phyloP scores from a whole-genome alignment of 1,140 invertebrate genomes.

The Heliconius hermathena region DNA sequence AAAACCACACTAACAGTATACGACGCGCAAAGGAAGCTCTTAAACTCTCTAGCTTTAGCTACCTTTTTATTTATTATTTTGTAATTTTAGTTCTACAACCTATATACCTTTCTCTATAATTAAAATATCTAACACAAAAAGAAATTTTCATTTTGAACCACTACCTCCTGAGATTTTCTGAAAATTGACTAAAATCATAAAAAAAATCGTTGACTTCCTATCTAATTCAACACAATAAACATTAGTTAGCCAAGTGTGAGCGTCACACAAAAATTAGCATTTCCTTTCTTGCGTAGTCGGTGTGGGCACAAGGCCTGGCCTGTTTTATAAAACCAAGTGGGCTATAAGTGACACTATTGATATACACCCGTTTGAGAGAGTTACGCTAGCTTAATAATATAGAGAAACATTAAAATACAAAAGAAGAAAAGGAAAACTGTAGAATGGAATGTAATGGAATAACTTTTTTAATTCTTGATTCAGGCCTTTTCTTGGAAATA shows the following conservation, averaged over 20 bases:
- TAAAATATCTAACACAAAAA: too few relatives aligned
- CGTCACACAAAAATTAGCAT: conserved; percentile 8
- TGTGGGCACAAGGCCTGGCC: conserved; percentile 14
- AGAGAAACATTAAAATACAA: too few relatives aligned
- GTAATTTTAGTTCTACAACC: too few relatives aligned
- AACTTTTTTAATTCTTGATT: too few relatives aligned
- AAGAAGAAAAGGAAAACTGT: too few relatives aligned
- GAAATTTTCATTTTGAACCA: too few relatives aligned
- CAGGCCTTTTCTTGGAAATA: too few relatives aligned
- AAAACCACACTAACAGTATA: too few relatives aligned
- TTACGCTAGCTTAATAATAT: neutral
- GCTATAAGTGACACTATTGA: neutral
- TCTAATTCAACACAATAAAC: neutral
- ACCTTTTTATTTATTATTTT: too few relatives aligned
- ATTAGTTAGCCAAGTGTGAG: conserved; percentile 1
- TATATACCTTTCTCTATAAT: too few relatives aligned
- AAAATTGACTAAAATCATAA: neutral
- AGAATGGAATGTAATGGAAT: too few relatives aligned
- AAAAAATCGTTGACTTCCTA: neutral
- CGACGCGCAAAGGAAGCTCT: neutral
- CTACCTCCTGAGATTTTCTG: neutral
- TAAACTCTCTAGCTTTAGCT: too few relatives aligned
- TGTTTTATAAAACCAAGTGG: neutral
- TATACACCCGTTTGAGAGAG: neutral
- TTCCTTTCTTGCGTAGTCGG: conserved; percentile 10